Evolutionary conservation across 37 sponge, comb jelly and placozoan genomes (phyloP).

Genomic region (Petrosia ficiformis): DNA sequence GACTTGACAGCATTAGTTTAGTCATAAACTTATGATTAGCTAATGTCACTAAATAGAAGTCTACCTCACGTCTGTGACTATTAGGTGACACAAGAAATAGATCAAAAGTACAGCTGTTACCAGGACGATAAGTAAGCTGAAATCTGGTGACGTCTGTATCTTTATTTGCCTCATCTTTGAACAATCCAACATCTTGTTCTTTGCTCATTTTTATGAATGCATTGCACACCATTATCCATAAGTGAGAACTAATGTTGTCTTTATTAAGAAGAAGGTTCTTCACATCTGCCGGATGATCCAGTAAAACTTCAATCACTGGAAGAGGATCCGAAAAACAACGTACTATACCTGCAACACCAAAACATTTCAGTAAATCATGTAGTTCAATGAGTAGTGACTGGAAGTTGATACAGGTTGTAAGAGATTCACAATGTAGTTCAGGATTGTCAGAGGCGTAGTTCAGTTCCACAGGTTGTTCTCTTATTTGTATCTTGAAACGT

Average conservation of each 20-base stretch:
- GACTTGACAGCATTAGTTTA: not conserved
- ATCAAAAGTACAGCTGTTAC: not conserved
- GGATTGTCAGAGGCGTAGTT: not conserved
- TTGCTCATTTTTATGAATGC: not conserved
- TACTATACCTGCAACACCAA: not conserved
- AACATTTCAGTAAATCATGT: not conserved
- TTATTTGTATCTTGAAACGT: not conserved
- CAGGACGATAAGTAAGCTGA: not conserved
- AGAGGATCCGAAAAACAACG: not conserved
- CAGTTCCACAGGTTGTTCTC: not conserved
- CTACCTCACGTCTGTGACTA: not conserved
- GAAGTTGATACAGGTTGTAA: not conserved
- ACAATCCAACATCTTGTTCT: not conserved
- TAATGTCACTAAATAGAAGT: not conserved
- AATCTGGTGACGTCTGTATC: not conserved
- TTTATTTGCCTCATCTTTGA: not conserved
- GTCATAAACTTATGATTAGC: not conserved
- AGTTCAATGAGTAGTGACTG: not conserved
- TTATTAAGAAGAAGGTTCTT: not conserved
- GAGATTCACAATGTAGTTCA: not conserved
- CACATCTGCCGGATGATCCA: not conserved
- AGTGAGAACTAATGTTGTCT: not conserved
- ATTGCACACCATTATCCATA: not conserved
- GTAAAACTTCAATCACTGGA: not conserved
- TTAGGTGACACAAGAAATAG: not conserved